Evolutionary conservation across 92 coral and sea anemone genomes (phyloP).

Genomic region (Isaurus tuberculatus): DNA sequence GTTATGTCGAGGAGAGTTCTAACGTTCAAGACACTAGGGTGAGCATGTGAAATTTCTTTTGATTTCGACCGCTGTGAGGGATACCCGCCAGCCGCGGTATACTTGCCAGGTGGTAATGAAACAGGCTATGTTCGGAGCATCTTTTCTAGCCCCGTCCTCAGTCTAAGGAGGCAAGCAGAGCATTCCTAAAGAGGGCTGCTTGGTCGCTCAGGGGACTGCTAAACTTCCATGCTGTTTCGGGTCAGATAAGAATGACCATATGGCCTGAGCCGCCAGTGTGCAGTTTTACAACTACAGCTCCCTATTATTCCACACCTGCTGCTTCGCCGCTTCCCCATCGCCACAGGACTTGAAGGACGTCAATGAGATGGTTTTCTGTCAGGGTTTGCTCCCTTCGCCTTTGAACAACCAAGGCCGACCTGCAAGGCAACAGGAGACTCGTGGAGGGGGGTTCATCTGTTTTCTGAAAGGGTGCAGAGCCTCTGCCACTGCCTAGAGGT

Average conservation of each 20-base stretch:
- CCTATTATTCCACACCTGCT: constrained; percentile 67
- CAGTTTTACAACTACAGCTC: constrained; percentile 50
- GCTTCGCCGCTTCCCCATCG: constrained; percentile 49
- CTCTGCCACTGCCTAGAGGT: too few relatives aligned
- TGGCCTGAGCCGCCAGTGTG: constrained; percentile 63
- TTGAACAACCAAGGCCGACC: neutral
- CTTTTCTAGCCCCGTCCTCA: constrained; percentile 65
- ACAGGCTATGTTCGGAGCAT: constrained; percentile 60
- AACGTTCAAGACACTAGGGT: constrained; percentile 30
- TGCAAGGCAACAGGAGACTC: constrained; percentile 3
- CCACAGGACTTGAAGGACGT: constrained; percentile 49
- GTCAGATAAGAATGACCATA: constrained; percentile 42
- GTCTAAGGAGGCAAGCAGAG: constrained; percentile 63
- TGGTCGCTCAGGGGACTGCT: constrained; percentile 61
- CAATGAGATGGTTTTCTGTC: neutral
- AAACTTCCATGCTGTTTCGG: constrained; percentile 41
- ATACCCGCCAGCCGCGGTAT: constrained; percentile 54
- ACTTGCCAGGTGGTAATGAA: constrained; percentile 43
- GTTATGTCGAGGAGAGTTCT: constrained; percentile 12
- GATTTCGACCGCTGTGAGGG: constrained; percentile 53
- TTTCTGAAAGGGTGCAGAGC: too few relatives aligned
- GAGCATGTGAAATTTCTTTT: neutral
- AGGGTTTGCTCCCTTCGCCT: neutral
- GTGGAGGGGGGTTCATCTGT: too few relatives aligned
- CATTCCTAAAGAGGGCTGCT: constrained; percentile 67